Evolutionary conservation across 1,140 invertebrate species (phyloP), one percentile per base, ranked within the genome.

Genomic region (Philotrypesis tridentata): DNA sequence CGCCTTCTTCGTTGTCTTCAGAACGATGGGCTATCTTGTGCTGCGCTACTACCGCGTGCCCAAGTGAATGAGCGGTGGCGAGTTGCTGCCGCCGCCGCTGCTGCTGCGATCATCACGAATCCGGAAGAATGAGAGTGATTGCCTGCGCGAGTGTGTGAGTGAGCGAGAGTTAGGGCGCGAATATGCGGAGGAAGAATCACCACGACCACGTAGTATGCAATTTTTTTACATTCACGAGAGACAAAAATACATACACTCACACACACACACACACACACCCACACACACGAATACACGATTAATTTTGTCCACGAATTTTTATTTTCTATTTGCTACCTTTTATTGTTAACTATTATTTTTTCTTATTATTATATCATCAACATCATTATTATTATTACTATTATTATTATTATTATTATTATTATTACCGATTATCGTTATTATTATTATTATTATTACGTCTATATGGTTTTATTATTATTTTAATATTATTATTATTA

Each of bases 21-120:
- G 96, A 83, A 89, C 94, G 33, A 92, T 96, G 63, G 96, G 96
- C 71, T 97, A 97, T 88, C 89, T 96, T 75, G 95, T 96, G 67
- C 91, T 97, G 83, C 93, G 96, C 82, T 96, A 94, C 88, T 92
- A 95, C 86, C 93, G 95, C 83, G 93, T 94, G 85, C 94, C 94
- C 68, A 94, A 94, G 89, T 94, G 90, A 93, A 83, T 5, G 14
- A 40, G 43, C 25, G 6, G 11, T 27, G 23, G 9, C 17, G 65
- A 68, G 8, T 17, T 14, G 31, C 23, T 29, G 23, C 71, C 71
- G 23, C 5, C 60, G 25, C 48, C 11, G 33, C 14, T 33, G 14
- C 55, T 48, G 27, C 7, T 27, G 25, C 17, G 21, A 55, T 55
- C 40, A 43, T 55, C 21, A 67, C 63, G 29, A 29, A 67, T 17